phyloP scores from a whole-genome alignment of 2,113 vertebrate species.

The Amblyopsis rosae region DNA sequence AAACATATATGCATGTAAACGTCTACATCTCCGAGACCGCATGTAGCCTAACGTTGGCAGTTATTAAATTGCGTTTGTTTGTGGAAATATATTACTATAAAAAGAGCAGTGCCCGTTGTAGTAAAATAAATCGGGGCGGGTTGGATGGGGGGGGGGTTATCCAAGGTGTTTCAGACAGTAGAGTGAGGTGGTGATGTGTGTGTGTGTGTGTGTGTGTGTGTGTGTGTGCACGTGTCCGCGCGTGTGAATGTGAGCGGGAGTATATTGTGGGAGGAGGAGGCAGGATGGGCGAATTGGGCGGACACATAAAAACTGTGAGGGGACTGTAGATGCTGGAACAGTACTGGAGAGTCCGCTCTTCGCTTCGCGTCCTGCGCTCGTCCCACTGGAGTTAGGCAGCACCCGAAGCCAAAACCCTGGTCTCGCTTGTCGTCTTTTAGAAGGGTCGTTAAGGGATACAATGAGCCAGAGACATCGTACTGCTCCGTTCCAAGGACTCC shows the following conservation, averaged over 20 bases:
- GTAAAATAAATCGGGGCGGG: slow-evolving; percentile 20
- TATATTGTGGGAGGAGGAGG: slow-evolving; percentile 44
- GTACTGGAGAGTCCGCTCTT: slow-evolving; percentile 61
- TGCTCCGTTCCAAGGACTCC: slow-evolving; percentile 36
- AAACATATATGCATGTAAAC: too few relatives aligned
- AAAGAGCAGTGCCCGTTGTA: too few relatives aligned
- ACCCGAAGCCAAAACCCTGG: slow-evolving; percentile 42
- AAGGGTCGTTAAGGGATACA: slow-evolving; percentile 68
- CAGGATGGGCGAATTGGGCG: slow-evolving; percentile 72
- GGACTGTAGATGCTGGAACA: slow-evolving; percentile 74
- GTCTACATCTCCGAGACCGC: too few relatives aligned
- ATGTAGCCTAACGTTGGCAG: too few relatives aligned
- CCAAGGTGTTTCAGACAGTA: neutral
- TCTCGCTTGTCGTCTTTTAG: slow-evolving; percentile 20
- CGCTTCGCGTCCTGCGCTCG: slow-evolving; percentile 44
- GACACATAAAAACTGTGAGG: slow-evolving; percentile 78
- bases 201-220: too few relatives aligned
- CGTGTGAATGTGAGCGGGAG: slow-evolving; percentile 28
- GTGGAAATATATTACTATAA: too few relatives aligned
- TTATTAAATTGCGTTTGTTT: too few relatives aligned
- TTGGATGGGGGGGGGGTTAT: slow-evolving; percentile 1
- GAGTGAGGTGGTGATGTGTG: too few relatives aligned
- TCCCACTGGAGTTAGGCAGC: slow-evolving; percentile 48
- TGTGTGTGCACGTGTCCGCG: neutral
- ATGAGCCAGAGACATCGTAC: slow-evolving; percentile 47